A percentile compares a stretch with the other conserved stretches of the same genome.
phyloP scores from a whole-genome alignment of 2,797 vertebrate species.

The Lepilemur ruficaudatus region DNA sequence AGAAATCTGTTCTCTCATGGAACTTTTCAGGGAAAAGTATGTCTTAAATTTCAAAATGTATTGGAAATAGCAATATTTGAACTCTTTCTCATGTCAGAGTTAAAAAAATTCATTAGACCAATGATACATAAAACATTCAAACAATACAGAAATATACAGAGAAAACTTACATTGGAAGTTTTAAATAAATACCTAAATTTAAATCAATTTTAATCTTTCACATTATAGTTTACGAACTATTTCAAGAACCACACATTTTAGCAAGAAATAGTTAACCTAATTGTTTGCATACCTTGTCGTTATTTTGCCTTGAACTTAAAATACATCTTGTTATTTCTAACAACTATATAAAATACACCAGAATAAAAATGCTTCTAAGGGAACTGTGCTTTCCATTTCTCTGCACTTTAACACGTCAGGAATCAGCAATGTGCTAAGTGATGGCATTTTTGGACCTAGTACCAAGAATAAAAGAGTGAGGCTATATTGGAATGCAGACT shows the following conservation, averaged over 20 bases:
- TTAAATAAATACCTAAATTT: background rate
- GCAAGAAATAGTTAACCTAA: slow-evolving; percentile 24
- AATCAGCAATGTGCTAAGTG: background rate
- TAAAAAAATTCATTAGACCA: background rate
- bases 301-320: slow-evolving; percentile 29
- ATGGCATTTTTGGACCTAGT: background rate
- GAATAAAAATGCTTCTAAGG: background rate
- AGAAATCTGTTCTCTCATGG: background rate
- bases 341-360: background rate
- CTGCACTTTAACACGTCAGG: background rate
- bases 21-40: background rate
- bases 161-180: background rate
- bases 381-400: background rate
- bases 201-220: background rate
- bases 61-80: background rate
- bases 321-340: background rate
- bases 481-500: background rate
- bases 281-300: background rate
- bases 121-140: background rate
- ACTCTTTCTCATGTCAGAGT: background rate
- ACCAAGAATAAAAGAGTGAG: background rate
- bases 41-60: background rate
- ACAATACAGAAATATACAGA: background rate
- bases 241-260: slow-evolving; percentile 3
- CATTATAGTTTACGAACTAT: background rate